These are phyloP conservation scores for Syrrhaptes paradoxus DNA, from an alignment of 2,113 vertebrate genomes.

Conservation along the genomic window DNA sequence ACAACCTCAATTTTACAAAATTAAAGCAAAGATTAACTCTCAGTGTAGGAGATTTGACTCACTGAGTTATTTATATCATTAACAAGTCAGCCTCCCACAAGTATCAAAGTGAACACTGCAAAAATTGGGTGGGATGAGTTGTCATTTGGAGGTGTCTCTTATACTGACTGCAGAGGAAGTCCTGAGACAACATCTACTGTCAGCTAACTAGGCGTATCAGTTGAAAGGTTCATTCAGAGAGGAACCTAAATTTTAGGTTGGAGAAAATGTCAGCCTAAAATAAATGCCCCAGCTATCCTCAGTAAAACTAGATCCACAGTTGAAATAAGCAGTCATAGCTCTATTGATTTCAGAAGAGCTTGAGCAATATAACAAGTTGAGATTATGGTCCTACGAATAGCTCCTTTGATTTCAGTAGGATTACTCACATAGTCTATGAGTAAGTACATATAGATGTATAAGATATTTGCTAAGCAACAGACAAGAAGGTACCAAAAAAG, in stretches of 20 bases:
- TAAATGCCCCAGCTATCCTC: slow-evolving; percentile 9
- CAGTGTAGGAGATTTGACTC: background rate
- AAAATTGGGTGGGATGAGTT: background rate
- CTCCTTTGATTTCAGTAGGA: slow-evolving; percentile 20
- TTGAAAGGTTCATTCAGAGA: slow-evolving; percentile 4
- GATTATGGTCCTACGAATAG: slow-evolving; percentile 33
- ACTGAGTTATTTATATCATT: background rate
- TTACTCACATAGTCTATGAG: slow-evolving; percentile 35
- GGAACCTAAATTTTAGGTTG: background rate
- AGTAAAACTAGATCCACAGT: background rate
- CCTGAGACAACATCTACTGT: background rate
- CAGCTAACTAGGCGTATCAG: background rate
- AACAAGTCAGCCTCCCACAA: background rate
- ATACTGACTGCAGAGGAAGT: background rate
- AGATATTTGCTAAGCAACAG: slow-evolving; percentile 43
- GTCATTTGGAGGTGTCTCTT: background rate
- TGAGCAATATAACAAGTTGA: slow-evolving; percentile 28
- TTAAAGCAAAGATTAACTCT: background rate
- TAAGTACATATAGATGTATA: slow-evolving; percentile 37
- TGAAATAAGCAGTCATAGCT: slow-evolving; percentile 38
- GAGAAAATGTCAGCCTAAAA: background rate
- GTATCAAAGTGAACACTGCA: background rate
- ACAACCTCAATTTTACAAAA: background rate
- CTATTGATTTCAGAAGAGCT: slow-evolving; percentile 13
- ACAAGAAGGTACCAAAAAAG: background rate